Conservation (phyloP, 35 echinoderm and acorn worm species). For the Ophiothrix spiculata region DNA sequence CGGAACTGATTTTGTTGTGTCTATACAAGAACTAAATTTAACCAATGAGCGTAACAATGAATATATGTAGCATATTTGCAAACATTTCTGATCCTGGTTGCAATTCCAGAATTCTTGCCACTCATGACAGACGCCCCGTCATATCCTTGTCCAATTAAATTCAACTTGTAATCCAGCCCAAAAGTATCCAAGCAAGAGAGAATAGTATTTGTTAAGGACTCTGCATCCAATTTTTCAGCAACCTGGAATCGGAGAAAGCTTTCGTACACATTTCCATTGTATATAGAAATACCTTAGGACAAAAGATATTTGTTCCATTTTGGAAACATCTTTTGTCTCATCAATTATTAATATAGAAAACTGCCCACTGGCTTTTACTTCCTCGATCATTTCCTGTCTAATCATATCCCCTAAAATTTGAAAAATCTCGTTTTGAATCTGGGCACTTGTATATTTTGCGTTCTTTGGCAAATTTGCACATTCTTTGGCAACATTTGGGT, state of each 20-base stretch:
- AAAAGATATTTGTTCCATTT: conserved; percentile 50
- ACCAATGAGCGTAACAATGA: conserved; percentile 34
- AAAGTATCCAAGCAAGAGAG: conserved; percentile 22
- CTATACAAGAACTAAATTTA: conserved; percentile 46
- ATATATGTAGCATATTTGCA: conserved; percentile 34
- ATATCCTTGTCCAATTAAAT: conserved; percentile 48
- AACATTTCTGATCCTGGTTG: conserved; percentile 11
- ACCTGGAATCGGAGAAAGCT: conserved; percentile 37
- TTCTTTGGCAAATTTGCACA: conserved; percentile 35
- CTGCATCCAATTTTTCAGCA: conserved; percentile 51
- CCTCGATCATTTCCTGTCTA: conserved; percentile 35
- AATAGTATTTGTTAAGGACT: background rate
- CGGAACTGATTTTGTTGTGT: conserved; percentile 1
- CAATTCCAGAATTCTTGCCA: conserved; percentile 43
- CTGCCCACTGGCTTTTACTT: conserved; percentile 20
- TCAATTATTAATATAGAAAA: conserved; percentile 52
- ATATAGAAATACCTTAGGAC: conserved; percentile 54
- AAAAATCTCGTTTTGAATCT: conserved; percentile 53
- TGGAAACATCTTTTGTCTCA: conserved; percentile 51
- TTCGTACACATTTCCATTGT: conserved; percentile 33
- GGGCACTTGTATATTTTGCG: conserved; percentile 39
- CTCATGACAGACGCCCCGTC: conserved; percentile 66
- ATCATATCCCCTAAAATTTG: conserved; percentile 50
- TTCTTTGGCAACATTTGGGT: conserved; percentile 8
- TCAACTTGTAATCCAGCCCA: conserved; percentile 22